Evolutionary conservation across 2,797 vertebrate species (phyloP), one percentile per base, ranked within the genome.

Genomic region (Mormyrus proboscirostris): DNA sequence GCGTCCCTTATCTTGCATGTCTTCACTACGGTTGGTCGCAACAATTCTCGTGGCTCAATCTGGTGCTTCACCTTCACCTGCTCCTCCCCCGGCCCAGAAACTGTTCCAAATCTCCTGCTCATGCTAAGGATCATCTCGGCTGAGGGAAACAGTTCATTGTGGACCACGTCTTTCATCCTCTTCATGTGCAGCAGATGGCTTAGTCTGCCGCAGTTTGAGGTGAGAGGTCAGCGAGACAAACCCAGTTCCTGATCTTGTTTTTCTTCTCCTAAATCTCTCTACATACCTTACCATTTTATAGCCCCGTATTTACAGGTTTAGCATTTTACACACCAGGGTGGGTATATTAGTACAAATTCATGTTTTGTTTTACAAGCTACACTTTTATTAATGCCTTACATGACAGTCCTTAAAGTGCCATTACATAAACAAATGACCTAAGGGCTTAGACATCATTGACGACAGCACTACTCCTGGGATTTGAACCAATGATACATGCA

Each of bases 111-210:
- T 89, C 95, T 90, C 0, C 90, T 93, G n/a, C 92, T 96, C 93
- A 98, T 76, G 88, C 91, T 93, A 47, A 92, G 92, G 90, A 98
- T 89, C 97, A 97, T 97, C 91, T 95, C 92, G 0, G 95, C 94
- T 8, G 97, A 94, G 0, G 97, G 97, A 92, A 98, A 95, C 92
- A 98, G 93, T 92, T 94, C 91, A 25, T 91, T 89, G 0, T 90
- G 91, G 57, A 96, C 73, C 5, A 93, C 95, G 0, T 97, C 94
- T 90, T 91, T 93, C 90, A 98, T 90, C 47, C 86, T 94, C 90
- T 89, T 94, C 44, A 91, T 92, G 29, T 90, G 90, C 90, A 95
- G 93, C 65, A 98, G 92, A 88, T 90, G 93, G 59, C 92, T 93
- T 88, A 98, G 92, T 92, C 97, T 98, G 84, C 49, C 22, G 33